Conservation (phyloP, 2,797 vertebrate species). For the Uromys caudimaculatus region DNA sequence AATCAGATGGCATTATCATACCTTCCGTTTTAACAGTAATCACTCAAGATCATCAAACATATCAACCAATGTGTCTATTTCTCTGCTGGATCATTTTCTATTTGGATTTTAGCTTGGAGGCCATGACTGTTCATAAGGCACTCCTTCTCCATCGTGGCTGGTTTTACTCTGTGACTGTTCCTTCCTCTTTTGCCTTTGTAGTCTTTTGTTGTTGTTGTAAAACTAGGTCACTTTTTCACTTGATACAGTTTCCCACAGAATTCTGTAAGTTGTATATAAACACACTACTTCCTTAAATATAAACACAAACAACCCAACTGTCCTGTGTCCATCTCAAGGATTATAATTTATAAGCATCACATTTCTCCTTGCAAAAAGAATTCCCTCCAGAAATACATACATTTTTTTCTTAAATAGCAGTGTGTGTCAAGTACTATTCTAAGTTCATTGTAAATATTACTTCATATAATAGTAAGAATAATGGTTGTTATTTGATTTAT, state of each 20-base stretch:
- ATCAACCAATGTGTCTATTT: not conserved
- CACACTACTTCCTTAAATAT: not conserved
- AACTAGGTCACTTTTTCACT: constrained; percentile 41
- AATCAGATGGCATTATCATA: not conserved
- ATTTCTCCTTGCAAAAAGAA: not conserved
- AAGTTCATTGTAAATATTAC: not conserved
- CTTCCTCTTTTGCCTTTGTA: not conserved
- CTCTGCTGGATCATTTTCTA: not conserved
- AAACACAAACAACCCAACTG: not conserved
- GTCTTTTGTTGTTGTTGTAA: constrained; percentile 33
- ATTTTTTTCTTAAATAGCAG: constrained; percentile 20
- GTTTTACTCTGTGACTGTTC: not conserved
- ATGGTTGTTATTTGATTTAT: not conserved
- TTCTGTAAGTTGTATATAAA: not conserved
- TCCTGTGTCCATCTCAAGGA: not conserved
- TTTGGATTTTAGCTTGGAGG: not conserved
- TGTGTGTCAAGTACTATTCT: not conserved
- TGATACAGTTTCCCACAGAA: not conserved
- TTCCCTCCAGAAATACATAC: not conserved
- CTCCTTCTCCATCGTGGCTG: not conserved
- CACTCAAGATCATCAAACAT: not conserved
- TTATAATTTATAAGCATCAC: constrained; percentile 18
- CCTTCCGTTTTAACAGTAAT: not conserved
- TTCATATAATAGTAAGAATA: not conserved
- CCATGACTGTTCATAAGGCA: not conserved